Evolutionary conservation across 2,797 vertebrate species (phyloP), one percentile per base, ranked within the genome.

Genomic region (Alcedo quadribrachys): DNA sequence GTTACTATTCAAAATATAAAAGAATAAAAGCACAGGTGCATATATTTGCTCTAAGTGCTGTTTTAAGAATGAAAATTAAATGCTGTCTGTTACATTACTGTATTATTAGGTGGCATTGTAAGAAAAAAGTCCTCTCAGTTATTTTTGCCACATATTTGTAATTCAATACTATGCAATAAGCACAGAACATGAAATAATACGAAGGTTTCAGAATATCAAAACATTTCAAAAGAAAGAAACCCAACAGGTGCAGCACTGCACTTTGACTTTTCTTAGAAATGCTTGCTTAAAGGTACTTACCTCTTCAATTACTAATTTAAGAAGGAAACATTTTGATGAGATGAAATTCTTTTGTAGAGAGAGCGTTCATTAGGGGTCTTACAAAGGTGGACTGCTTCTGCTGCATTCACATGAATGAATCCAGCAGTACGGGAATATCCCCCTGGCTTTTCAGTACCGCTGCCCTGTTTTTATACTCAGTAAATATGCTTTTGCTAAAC

Each of bases 251-350:
- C 88, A 90, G 66, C 32, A 4, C 14, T 67, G 69, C 82, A 57
- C 79, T 93, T 62, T 4, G 42, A 50, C 75, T 92, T 90, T 69
- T 81, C 37, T 83, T 81, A 91, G n/a, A 87, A 85, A 89, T 24
- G 9, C 51, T 87, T 74, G 13, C 57, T 92, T 87, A 92, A 90
- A 94, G 51, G 81, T 83, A 94, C 88, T 94, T 90, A 94, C 90
- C 90, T 93, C 58, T 81, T 89, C 80, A 82, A 12, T 45, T 63
- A 60, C 71, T 89, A 53, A n/a, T 82, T 89, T 89, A 60, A 82
- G 90, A 71, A 70, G 62, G 54, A 93, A 87, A 30, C 51, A 42
- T 80, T 93, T 62, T 62, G 87, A 77, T 63, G 77, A 90, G 92
- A 71, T 66, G 84, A 78, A 46, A 58, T 90, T 87, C 83, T 88